These are phyloP conservation scores for Varroa destructor DNA, from an alignment of 1,140 invertebrate species.

Conservation along the genomic window DNA sequence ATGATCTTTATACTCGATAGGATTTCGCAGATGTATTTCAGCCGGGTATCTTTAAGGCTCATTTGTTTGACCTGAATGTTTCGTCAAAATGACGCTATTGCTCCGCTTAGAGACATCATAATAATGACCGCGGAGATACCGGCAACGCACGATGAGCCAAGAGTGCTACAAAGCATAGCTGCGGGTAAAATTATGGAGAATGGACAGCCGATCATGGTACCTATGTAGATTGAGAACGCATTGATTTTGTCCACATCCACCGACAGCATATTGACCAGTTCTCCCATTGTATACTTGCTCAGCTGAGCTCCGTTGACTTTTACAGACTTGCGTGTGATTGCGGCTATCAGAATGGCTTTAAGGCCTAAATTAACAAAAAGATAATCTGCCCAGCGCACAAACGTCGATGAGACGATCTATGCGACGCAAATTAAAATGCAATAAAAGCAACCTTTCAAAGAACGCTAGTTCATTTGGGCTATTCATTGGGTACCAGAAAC, in stretches of 20 bases:
- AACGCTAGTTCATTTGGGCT: not conserved
- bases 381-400: slow-evolving; percentile 7
- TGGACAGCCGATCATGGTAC: slow-evolving; percentile 92
- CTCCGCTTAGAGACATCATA: slow-evolving; percentile 43
- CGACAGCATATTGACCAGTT: slow-evolving; percentile 85
- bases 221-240: slow-evolving; percentile 73
- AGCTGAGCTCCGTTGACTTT: slow-evolving; percentile 39
- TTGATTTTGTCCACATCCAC: slow-evolving; percentile 70
- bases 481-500: not conserved
- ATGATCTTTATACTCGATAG: slow-evolving; percentile 79
- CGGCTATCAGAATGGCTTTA: slow-evolving; percentile 37
- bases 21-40: slow-evolving; percentile 89
- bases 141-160: slow-evolving; percentile 42
- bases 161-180: slow-evolving; percentile 73
- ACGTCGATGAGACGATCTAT: slow-evolving; percentile 13
- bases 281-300: slow-evolving; percentile 62
- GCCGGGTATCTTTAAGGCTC: slow-evolving; percentile 49
- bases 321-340: slow-evolving; percentile 42
- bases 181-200: slow-evolving; percentile 73
- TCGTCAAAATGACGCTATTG: slow-evolving; percentile 41
- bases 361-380: not conserved
- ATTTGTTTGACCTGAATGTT: slow-evolving; percentile 36
- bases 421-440: not conserved
- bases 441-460: not conserved
- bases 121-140: slow-evolving; percentile 43